Evolutionary conservation across 2,888 invertebrate genomes (phyloP).

Genomic region (Lasioglossum malachurum): DNA sequence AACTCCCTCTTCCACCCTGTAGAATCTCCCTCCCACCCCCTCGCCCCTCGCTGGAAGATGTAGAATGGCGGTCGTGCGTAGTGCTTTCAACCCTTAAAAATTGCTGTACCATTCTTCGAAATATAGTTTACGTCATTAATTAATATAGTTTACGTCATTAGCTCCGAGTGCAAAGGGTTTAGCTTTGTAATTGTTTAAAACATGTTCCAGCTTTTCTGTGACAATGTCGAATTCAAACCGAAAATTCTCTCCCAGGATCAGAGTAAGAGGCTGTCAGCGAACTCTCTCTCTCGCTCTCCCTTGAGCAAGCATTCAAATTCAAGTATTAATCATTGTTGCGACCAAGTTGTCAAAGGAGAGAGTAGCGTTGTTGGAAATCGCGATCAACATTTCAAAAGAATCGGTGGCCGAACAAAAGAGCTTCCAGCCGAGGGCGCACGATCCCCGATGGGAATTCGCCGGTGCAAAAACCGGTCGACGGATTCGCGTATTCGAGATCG

Average conservation of each 20-base stretch:
- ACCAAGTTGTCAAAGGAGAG: neutral
- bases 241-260: neutral
- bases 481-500: neutral
- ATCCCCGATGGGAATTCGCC: neutral
- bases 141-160: no score
- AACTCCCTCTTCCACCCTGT: neutral
- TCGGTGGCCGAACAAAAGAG: neutral
- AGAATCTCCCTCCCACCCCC: neutral
- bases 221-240: neutral
- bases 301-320: neutral
- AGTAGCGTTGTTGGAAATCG: neutral
- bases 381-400: slow-evolving; percentile 10
- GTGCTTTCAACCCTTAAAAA: no score
- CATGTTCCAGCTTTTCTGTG: no score
- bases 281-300: no score
- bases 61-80: neutral
- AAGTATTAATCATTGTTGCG: neutral
- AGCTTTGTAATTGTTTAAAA: no score
- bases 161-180: no score
- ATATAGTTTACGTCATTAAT: no score
- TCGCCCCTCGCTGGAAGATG: neutral
- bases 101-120: no score
- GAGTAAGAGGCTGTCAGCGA: no score
- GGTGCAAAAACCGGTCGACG: neutral
- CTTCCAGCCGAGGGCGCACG: neutral